A percentile compares a stretch with the other conserved stretches of the same genome.
These are phyloP conservation scores for Odontomachus brunneus DNA, from an alignment of 1,140 invertebrate species.

Conservation along the genomic window DNA sequence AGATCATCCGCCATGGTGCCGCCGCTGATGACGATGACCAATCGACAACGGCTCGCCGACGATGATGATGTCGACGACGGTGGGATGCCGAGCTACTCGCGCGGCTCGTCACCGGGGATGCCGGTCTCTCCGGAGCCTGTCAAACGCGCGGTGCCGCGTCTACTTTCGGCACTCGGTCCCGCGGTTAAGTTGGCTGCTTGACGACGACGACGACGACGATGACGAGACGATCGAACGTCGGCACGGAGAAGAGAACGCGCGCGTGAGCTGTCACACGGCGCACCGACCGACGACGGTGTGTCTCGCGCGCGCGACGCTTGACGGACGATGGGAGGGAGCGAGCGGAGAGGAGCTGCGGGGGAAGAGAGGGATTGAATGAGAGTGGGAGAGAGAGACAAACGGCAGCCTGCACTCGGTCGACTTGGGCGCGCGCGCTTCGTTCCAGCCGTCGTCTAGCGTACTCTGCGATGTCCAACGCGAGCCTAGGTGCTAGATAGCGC, in stretches of 20 bases:
- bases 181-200: not conserved
- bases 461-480: conserved; percentile 74
- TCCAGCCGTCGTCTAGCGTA: conserved; percentile 68
- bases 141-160: conserved; percentile 40
- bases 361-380: not conserved
- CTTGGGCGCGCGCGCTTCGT: conserved; percentile 68
- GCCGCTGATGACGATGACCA: conserved; percentile 38
- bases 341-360: not conserved
- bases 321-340: conserved; percentile 10
- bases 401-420: not conserved
- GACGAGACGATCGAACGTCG: conserved; percentile 53
- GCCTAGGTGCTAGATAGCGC: conserved; percentile 66
- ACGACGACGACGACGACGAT: conserved; percentile 4
- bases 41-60: conserved; percentile 21
- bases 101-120: conserved; percentile 19
- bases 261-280: conserved; percentile 56
- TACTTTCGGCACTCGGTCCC: too few species aligned
- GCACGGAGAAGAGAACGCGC: conserved; percentile 32
- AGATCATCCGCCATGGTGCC: conserved; percentile 88
- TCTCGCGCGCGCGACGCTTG: conserved; percentile 38
- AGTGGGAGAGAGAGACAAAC: conserved; percentile 5
- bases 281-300: conserved; percentile 52
- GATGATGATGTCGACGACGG: conserved; percentile 64
- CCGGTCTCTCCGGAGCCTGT: not conserved
- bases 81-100: conserved; percentile 64